Base-by-base conservation (phyloP, 2,797 vertebrate genomes). In the Orientallactaga sibirica region DNA sequence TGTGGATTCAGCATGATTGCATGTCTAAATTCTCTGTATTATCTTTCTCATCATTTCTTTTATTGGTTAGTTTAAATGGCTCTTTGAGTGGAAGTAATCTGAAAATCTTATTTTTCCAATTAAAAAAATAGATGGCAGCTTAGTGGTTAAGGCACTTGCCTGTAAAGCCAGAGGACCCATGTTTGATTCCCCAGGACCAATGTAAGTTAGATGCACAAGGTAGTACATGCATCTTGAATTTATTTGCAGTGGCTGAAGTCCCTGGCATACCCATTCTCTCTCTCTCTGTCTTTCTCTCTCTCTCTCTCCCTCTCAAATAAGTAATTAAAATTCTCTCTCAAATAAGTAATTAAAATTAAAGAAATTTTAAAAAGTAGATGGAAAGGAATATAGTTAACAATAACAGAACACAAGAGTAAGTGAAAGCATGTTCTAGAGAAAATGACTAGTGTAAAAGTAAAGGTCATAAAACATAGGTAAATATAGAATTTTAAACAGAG, bases 21-120 rank as follows among this genome's bases (percentile, higher is more conserved):
- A 68, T 14, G 22, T 43, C 48, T 86, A 89, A 87, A 33, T 79
- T 75, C 55, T 91, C 6, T 24, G 18, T 12, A 83, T 70, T 15
- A 41, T 84, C 11, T 79, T 90, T 96, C 58, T 78, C 33, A 78
- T 67, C 6, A 74, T n/a, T 80, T 95, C 27, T 80, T 93, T 87
- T 84, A 18, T 0, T 89, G 64, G 67, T 52, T 24, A 77, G 58
- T n/a, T 88, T 86, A 83, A 92, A 71, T 29, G 20, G 7, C 15
- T 95, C 33, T 80, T 68, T 74, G 37, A 43, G 58, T 61, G 7
- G 43, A 73, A 91, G 15, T 12, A 86, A 48, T 18, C 29, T 71
- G 6, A n/a, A 8, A 20, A 58, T 67, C 7, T 33, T 78, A 78
- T 78, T 92, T 96, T 94, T 76, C 37, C 86, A 68, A 15, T 2